phyloP scores from a whole-genome alignment of 2,113 vertebrate genomes.

The Sturnus vulgaris region DNA sequence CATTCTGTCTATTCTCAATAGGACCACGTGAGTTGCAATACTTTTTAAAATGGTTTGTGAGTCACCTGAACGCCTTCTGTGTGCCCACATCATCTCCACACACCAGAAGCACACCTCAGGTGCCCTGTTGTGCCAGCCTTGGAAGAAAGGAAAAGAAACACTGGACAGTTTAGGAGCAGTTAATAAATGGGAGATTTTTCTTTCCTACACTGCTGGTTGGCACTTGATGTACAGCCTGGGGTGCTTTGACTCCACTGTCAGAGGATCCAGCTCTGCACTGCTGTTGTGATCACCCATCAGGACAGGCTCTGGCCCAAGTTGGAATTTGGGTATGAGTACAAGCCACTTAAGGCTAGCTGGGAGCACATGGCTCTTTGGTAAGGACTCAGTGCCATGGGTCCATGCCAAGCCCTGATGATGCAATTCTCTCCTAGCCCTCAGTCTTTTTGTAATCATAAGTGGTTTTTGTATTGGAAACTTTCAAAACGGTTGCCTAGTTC shows the following conservation, averaged over 20 bases:
- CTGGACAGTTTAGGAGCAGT: not conserved
- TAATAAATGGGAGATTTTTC: not conserved
- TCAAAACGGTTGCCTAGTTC: slow-evolving; percentile 39
- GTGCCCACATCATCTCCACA: not conserved
- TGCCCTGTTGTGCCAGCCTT: not conserved
- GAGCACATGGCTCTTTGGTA: not conserved
- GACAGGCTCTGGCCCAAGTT: not conserved
- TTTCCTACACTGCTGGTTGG: not conserved
- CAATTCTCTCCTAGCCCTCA: not conserved
- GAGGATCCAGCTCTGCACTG: not conserved
- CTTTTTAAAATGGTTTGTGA: not conserved
- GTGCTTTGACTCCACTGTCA: not conserved
- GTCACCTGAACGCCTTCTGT: not conserved
- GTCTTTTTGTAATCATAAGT: slow-evolving; percentile 28
- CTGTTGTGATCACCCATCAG: not conserved
- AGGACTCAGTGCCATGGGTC: not conserved
- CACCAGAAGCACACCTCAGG: not conserved
- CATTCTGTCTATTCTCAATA: not conserved
- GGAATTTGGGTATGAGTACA: not conserved
- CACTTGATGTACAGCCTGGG: fast-evolving
- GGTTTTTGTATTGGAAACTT: slow-evolving; percentile 53
- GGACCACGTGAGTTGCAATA: not conserved
- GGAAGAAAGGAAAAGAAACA: not conserved
- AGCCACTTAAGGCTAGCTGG: not conserved
- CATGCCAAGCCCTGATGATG: not conserved